A percentile compares a stretch with the other conserved stretches of the same genome.
Conservation (phyloP, 1,140 invertebrate genomes). For the Heliconius himera region DNA sequence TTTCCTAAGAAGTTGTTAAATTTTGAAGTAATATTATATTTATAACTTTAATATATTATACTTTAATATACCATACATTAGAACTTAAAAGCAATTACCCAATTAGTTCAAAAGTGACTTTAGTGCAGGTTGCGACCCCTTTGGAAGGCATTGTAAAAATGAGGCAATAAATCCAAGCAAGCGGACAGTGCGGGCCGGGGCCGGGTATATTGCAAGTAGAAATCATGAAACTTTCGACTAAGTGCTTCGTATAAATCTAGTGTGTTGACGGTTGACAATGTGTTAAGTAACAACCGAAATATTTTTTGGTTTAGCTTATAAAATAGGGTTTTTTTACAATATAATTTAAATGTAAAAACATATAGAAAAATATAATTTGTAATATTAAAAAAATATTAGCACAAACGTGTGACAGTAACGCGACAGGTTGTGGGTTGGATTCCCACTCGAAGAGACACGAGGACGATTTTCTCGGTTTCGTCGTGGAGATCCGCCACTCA, state of each 20-base stretch:
- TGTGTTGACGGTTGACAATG: slow-evolving; percentile 10
- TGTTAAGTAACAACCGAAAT: neutral
- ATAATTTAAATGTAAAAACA: too few species aligned
- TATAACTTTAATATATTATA: too few species aligned
- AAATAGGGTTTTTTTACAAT: neutral
- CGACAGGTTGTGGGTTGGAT: too few species aligned
- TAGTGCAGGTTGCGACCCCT: slow-evolving; percentile 16
- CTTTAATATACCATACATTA: neutral
- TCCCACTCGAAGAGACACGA: too few species aligned
- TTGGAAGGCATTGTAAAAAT: slow-evolving; percentile 70
- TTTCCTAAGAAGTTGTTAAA: too few species aligned
- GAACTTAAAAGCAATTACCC: neutral
- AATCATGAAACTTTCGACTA: slow-evolving; percentile 15
- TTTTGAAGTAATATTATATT: too few species aligned
- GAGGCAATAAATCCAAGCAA: slow-evolving; percentile 69
- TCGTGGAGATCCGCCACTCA: too few species aligned
- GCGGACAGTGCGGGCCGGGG: slow-evolving; percentile 60
- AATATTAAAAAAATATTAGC: too few species aligned
- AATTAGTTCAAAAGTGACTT: slow-evolving; percentile 8
- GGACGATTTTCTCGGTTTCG: too few species aligned
- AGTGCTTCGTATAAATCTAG: slow-evolving; percentile 15
- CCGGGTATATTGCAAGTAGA: slow-evolving; percentile 62
- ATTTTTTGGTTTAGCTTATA: neutral
- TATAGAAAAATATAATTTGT: too few species aligned
- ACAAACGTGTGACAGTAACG: too few species aligned